Percentiles rank a stretch among this genome's conserved stretches.
phyloP scores from a whole-genome alignment of 2,797 vertebrate genomes.

The Trachurus trachurus region DNA sequence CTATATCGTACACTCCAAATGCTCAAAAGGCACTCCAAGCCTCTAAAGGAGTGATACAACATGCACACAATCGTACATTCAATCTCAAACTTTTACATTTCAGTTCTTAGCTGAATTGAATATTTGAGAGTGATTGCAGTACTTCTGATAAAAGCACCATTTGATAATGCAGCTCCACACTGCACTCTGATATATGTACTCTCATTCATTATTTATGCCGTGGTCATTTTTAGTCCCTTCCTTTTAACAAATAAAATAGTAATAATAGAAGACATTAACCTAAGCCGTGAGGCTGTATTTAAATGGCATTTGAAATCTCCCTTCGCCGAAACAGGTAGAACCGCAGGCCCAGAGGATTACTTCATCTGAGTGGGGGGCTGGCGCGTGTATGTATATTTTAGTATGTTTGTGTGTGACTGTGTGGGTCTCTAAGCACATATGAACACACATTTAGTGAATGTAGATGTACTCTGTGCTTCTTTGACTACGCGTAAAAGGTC shows the following conservation, averaged over 20 bases:
- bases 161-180: constrained; percentile 81
- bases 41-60: constrained; percentile 60
- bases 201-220: constrained; percentile 82
- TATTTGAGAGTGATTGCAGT: constrained; percentile 83
- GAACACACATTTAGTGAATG: constrained; percentile 20
- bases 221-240: constrained; percentile 85
- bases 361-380: constrained; percentile 44
- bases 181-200: constrained; percentile 82
- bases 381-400: constrained; percentile 59
- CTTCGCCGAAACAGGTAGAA: constrained; percentile 55
- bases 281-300: constrained; percentile 61
- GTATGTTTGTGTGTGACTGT: constrained; percentile 44
- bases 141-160: constrained; percentile 87
- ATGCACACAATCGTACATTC: constrained; percentile 81
- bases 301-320: constrained; percentile 70
- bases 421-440: constrained; percentile 15
- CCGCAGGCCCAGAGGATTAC: constrained; percentile 57
- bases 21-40: constrained; percentile 75
- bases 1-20: constrained; percentile 62
- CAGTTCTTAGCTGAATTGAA: constrained; percentile 83
- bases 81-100: constrained; percentile 88
- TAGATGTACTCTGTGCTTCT: neutral
- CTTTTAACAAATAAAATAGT: constrained; percentile 89
- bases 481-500: constrained; percentile 20
- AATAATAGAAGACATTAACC: constrained; percentile 86